Evolutionary conservation across 2,888 invertebrate genomes (phyloP).

Genomic region (Tipula unca): DNA sequence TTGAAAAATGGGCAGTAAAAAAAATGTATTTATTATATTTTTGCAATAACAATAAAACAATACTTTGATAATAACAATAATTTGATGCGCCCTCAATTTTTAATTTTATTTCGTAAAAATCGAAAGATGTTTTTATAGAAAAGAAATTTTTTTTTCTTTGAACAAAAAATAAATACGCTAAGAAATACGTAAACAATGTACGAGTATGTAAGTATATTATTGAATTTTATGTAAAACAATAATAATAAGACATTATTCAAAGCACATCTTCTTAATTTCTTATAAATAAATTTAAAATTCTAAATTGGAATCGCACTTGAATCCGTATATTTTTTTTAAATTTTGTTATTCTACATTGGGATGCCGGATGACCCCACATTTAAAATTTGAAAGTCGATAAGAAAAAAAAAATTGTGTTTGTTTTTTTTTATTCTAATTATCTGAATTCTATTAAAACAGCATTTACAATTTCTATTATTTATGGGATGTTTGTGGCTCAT

Average conservation of each 20-base stretch:
- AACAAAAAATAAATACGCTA: not conserved
- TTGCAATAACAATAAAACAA: constrained; percentile 8
- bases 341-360: not conserved
- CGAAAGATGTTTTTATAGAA: not conserved
- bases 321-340: not conserved
- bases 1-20: not conserved
- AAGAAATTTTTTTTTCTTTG: not conserved
- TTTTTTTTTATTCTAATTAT: too few relatives aligned
- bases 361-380: not conserved
- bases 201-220: not conserved
- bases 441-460: not conserved
- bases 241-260: not conserved
- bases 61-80: not conserved
- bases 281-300: not conserved
- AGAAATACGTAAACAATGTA: not conserved
- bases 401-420: too few relatives aligned
- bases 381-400: not conserved
- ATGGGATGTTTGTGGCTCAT: too few relatives aligned
- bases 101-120: not conserved
- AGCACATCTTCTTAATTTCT: not conserved
- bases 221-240: not conserved
- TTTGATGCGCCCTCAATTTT: not conserved
- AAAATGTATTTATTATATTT: not conserved
- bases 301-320: not conserved
- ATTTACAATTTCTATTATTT: not conserved